Percentiles rank a stretch among this genome's conserved stretches.
phyloP scores from a whole-genome alignment of 1,140 invertebrate species.

The Caenorhabditis latens region DNA sequence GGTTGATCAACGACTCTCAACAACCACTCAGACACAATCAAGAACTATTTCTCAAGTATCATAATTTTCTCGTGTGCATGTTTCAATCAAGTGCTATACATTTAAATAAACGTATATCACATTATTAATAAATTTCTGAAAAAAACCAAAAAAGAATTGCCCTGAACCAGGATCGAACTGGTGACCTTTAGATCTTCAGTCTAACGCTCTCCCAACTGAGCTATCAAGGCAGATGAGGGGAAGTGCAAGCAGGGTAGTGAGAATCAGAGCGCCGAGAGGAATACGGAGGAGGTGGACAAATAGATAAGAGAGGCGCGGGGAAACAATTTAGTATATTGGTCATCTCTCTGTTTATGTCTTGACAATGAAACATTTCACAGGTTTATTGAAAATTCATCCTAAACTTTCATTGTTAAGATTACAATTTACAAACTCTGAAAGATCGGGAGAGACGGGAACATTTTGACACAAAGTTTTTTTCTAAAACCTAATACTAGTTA shows the following conservation, averaged over 20 bases:
- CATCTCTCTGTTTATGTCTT: no score
- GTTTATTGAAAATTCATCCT: no score
- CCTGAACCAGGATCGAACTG: constrained; percentile 67
- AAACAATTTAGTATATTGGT: no score
- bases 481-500: no score
- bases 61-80: neutral
- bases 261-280: neutral
- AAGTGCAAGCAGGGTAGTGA: neutral
- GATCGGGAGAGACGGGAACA: no score
- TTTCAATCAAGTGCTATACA: neutral
- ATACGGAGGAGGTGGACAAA: neutral
- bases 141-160: constrained; percentile 35
- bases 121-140: neutral
- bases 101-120: neutral
- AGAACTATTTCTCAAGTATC: neutral
- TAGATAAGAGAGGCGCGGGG: no score
- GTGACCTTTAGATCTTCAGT: constrained; percentile 72
- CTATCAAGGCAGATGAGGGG: constrained; percentile 60
- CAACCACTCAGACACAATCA: neutral
- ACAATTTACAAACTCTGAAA: no score
- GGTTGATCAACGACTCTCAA: neutral
- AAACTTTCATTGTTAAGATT: no score
- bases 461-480: no score
- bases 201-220: constrained; percentile 73
- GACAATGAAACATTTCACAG: no score